phyloP scores from a whole-genome alignment of 2,888 invertebrate genomes.

The Taenaris catops region DNA sequence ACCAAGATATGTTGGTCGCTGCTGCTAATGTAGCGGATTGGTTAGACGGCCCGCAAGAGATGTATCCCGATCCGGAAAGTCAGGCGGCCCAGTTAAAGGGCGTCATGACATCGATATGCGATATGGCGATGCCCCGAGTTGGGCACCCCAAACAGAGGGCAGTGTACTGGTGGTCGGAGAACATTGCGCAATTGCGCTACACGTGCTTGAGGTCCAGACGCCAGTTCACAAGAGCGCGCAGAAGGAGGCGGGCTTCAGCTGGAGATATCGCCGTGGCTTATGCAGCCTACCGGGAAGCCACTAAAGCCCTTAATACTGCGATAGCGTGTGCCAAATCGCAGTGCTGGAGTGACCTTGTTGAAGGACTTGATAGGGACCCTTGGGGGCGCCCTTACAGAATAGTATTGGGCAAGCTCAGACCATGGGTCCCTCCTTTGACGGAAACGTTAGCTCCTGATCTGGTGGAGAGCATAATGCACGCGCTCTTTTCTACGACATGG shows the following conservation, averaged over 20 bases:
- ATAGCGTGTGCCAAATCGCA: conserved; percentile 11
- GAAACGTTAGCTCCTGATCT: conserved; percentile 13
- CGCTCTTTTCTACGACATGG: too few relatives aligned
- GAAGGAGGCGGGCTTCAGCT: conserved; percentile 2
- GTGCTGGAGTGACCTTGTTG: conserved; percentile 13
- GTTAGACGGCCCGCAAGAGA: not conserved
- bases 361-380: conserved; percentile 10
- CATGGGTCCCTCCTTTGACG: conserved; percentile 20
- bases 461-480: not conserved
- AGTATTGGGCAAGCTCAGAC: conserved; percentile 16
- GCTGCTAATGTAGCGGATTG: conserved; percentile 13
- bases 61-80: conserved; percentile 1
- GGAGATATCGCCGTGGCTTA: conserved; percentile 2
- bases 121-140: conserved; percentile 14
- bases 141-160: not conserved
- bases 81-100: conserved; percentile 11
- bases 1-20: not conserved
- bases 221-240: conserved; percentile 6
- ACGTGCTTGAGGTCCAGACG: conserved; percentile 12
- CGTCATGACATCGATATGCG: conserved; percentile 17
- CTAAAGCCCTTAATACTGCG: conserved; percentile 1
- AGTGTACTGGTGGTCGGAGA: conserved; percentile 18
- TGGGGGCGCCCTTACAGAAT: conserved; percentile 22
- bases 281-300: conserved; percentile 1
- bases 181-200: conserved; percentile 7